These are phyloP conservation scores for Drosophila melanosoma DNA, from an alignment of 2,888 invertebrate species.

Conservation along the genomic window DNA sequence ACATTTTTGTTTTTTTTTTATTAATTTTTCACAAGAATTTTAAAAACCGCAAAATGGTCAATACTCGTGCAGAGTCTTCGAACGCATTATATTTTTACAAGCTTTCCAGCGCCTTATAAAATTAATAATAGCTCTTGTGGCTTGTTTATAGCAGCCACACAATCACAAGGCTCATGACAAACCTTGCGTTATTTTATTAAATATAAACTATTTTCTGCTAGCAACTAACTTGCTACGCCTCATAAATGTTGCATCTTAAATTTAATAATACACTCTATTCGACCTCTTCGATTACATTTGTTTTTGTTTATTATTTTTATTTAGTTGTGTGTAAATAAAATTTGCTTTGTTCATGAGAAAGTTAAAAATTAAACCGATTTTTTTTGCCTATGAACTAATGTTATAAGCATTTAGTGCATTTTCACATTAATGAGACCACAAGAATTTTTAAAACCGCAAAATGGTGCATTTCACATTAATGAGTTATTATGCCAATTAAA, in stretches of 20 bases:
- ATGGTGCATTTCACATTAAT: background rate
- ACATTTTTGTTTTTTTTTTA: background rate
- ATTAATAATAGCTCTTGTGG: background rate
- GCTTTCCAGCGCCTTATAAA: background rate
- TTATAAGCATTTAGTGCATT: background rate
- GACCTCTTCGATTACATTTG: background rate
- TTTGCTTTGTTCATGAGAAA: background rate
- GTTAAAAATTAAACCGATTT: background rate
- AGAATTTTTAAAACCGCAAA: too few relatives aligned
- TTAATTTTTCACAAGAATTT: background rate
- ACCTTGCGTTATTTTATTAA: background rate
- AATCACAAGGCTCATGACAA: background rate
- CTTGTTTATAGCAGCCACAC: background rate
- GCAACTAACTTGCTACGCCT: background rate
- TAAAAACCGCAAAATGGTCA: background rate
- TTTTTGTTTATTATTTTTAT: too few relatives aligned
- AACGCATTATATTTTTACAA: background rate
- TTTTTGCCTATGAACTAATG: background rate
- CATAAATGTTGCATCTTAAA: background rate
- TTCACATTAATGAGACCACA: background rate
- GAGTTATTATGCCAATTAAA: background rate
- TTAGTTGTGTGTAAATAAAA: background rate
- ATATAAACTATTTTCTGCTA: background rate
- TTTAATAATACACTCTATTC: background rate
- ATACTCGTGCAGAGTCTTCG: background rate